These are phyloP conservation scores for Acanthosoma haemorrhoidale DNA, from an alignment of 2,888 invertebrate genomes.

Conservation along the genomic window DNA sequence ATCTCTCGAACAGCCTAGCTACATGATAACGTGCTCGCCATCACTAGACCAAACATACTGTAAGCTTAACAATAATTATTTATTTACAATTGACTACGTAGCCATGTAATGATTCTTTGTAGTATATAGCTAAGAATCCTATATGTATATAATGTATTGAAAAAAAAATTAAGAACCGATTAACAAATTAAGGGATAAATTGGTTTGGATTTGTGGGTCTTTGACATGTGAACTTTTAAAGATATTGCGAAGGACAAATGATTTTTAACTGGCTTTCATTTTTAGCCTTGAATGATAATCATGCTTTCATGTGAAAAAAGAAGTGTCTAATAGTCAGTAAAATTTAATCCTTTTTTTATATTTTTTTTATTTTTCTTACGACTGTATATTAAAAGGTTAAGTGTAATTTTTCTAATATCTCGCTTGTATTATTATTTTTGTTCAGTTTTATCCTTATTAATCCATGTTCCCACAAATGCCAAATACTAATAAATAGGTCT, in stretches of 20 bases:
- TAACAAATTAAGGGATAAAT: neutral
- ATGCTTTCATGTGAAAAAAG: neutral
- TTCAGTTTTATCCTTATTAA: neutral
- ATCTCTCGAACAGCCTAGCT: neutral
- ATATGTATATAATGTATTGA: constrained; percentile 8
- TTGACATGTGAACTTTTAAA: neutral
- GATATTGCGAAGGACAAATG: neutral
- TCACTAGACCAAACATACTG: constrained; percentile 26
- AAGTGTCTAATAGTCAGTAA: constrained; percentile 8
- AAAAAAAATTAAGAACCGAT: neutral
- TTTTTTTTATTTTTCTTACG: neutral
- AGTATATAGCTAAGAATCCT: constrained; percentile 9
- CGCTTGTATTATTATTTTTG: neutral
- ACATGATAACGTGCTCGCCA: constrained; percentile 19
- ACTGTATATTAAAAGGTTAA: neutral
- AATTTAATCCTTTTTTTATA: no score
- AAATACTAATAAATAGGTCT: constrained; percentile 11
- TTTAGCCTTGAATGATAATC: neutral
- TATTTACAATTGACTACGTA: constrained; percentile 19
- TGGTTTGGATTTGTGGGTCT: constrained; percentile 15
- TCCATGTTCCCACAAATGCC: constrained; percentile 23
- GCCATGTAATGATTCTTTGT: neutral
- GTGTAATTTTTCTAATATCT: neutral
- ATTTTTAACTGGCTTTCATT: neutral
- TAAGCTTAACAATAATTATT: constrained; percentile 23